phyloP scores from a whole-genome alignment of 2,888 invertebrate genomes.

The Scaptomyza caliginosa region DNA sequence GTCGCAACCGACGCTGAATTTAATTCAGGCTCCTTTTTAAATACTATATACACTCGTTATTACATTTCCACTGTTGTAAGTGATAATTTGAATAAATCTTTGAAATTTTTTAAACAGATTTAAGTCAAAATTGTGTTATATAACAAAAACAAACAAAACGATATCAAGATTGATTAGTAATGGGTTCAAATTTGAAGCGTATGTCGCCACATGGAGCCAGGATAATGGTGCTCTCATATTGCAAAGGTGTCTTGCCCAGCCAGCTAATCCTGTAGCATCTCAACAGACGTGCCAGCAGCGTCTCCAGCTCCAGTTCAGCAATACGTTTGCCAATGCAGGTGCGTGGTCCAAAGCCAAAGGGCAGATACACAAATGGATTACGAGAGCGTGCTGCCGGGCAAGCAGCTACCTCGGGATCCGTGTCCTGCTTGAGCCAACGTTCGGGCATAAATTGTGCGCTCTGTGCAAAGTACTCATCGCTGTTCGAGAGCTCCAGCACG shows the following conservation, averaged over 20 bases:
- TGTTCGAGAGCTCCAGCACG: constrained; percentile 86
- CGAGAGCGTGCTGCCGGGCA: constrained; percentile 66
- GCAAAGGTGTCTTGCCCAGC: constrained; percentile 63
- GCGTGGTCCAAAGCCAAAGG: constrained; percentile 89
- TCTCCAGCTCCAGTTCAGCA: constrained; percentile 89
- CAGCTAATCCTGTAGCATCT: constrained; percentile 80
- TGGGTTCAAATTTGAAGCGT: constrained; percentile 79
- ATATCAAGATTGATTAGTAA: constrained; percentile 26
- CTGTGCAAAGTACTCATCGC: constrained; percentile 87
- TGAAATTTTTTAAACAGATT: not conserved
- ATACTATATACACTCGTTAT: constrained; percentile 35
- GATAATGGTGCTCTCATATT: constrained; percentile 78
- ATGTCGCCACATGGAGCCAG: constrained; percentile 81
- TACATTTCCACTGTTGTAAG: constrained; percentile 50
- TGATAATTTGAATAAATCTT: constrained; percentile 50
- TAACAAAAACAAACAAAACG: not conserved
- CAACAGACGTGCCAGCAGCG: constrained; percentile 84
- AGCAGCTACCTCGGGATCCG: constrained; percentile 20
- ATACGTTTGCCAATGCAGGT: constrained; percentile 90
- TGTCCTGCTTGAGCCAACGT: constrained; percentile 87
- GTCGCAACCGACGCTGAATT: constrained; percentile 70
- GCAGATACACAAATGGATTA: constrained; percentile 84
- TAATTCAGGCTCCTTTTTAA: not conserved
- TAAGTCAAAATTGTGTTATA: no score
- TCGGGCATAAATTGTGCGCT: constrained; percentile 89